These are phyloP conservation scores for Otolemur crassicaudatus DNA, from an alignment of 2,797 vertebrate species.

Conservation along the genomic window DNA sequence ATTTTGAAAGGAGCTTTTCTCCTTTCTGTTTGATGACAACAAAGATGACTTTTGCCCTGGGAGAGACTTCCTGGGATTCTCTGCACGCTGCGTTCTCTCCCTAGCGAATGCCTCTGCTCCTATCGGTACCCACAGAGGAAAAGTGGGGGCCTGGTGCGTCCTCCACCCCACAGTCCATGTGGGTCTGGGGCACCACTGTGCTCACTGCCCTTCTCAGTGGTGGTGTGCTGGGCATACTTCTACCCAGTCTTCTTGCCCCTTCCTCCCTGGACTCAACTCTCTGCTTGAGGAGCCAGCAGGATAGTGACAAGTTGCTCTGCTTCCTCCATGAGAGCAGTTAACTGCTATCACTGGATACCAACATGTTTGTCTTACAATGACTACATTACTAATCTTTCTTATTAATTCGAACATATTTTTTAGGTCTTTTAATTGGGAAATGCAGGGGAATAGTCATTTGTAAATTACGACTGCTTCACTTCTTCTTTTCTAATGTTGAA, in stretches of 20 bases:
- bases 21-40: constrained; percentile 89
- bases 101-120: constrained; percentile 90
- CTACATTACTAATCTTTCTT: not conserved
- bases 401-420: not conserved
- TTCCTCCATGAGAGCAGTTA: not conserved
- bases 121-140: constrained; percentile 88
- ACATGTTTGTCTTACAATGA: not conserved
- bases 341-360: not conserved
- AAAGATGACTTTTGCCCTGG: constrained; percentile 92
- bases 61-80: constrained; percentile 91
- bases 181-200: constrained; percentile 91
- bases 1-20: constrained; percentile 90
- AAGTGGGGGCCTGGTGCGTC: constrained; percentile 88
- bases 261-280: constrained; percentile 82
- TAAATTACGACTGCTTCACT: not conserved
- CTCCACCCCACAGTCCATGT: constrained; percentile 89
- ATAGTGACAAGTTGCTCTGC: accelerated
- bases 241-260: constrained; percentile 90
- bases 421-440: constrained; percentile 5
- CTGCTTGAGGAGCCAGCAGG: not conserved
- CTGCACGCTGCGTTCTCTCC: constrained; percentile 87
- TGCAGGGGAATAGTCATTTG: not conserved
- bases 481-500: not conserved
- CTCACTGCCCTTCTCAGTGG: constrained; percentile 86
- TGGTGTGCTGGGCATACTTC: constrained; percentile 89